Percentiles rank a stretch among this genome's conserved stretches.
phyloP scores from a whole-genome alignment of 1,140 invertebrate genomes.

The Panulirus ornatus region DNA sequence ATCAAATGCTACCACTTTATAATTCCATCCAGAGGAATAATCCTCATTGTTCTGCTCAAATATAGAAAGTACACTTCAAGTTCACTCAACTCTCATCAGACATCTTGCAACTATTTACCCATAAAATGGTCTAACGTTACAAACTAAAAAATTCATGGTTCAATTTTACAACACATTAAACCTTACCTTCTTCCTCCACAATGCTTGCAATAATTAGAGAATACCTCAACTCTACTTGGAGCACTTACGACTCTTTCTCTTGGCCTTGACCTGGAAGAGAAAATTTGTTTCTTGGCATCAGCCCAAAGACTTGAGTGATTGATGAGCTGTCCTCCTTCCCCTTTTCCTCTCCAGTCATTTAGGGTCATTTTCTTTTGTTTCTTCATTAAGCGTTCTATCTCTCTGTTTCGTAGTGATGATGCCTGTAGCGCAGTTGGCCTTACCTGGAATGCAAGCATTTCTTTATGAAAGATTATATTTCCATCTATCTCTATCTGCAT shows the following conservation, averaged over 20 bases:
- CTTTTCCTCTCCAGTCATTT: conserved; percentile 30
- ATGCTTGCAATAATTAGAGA: conserved; percentile 36
- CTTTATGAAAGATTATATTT: background rate
- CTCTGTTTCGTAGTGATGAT: conserved; percentile 14
- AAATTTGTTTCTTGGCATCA: conserved; percentile 18
- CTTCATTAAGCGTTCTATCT: conserved; percentile 22
- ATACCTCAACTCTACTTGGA: conserved; percentile 16
- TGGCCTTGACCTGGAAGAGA: background rate
- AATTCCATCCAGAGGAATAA: no score
- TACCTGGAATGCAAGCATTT: background rate
- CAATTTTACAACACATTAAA: no score
- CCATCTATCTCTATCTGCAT: background rate
- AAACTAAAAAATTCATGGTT: no score
- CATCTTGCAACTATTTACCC: no score
- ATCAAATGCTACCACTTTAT: no score
- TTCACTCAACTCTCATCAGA: no score
- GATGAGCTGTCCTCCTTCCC: background rate
- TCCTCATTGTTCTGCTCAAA: no score
- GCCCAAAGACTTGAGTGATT: conserved; percentile 34
- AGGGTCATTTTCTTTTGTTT: conserved; percentile 26
- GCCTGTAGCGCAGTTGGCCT: conserved; percentile 18
- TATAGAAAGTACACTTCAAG: no score
- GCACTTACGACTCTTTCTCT: background rate
- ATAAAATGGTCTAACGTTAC: no score
- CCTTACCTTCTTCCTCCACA: conserved; percentile 32